Base-by-base conservation (phyloP, 2,888 invertebrate genomes). In the Cantharis lateralis region DNA sequence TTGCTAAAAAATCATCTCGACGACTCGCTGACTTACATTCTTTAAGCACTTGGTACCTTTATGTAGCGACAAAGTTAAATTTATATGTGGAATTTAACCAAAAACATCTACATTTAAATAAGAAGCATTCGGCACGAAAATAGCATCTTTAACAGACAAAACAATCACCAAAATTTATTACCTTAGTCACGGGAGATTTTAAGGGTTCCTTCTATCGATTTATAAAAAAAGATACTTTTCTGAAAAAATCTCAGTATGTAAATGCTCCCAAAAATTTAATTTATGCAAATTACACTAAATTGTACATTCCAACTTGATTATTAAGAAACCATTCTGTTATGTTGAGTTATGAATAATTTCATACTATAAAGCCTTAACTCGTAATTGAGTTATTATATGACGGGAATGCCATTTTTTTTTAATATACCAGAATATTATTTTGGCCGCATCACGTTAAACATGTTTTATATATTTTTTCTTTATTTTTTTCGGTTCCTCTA, bases 51-150 rank as follows among this genome's bases (percentile, higher is more conserved):
- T 62, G 70, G 70, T 71, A 28, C 70, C 77, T 71, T 68, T 72
- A 71, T 71, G 70, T 69, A 74, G 64, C 71, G 71, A 74, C 77
- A 75, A 70, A 70, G 11, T 72, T 15, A 70, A 75, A 78, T 75
- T 75, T 78, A 75, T 75, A 70, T 72, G 16, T 64, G 66, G 70
- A 69, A 72, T 72, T 75, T 71, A 61, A 71, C 20, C 63, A 72
- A 75, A 75, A 75, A 78, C 78, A 75, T 78, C 75, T 73, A 75
- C 75, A 75, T 72, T 73, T 73, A 75, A 72, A 72, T 26, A 68
- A 63, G 66, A 61, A 70, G 62, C 70, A 68, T 68, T 66, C 64
- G 26, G 66, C 48, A 75, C 78, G 15, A 66, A 77, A 77, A 75
- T 77, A 77, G 77, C 28, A 70, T 68, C 75, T 71, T 70, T 7